Evolutionary conservation across 2,113 vertebrate species (phyloP).

Genomic region (Chamaea fasciata): DNA sequence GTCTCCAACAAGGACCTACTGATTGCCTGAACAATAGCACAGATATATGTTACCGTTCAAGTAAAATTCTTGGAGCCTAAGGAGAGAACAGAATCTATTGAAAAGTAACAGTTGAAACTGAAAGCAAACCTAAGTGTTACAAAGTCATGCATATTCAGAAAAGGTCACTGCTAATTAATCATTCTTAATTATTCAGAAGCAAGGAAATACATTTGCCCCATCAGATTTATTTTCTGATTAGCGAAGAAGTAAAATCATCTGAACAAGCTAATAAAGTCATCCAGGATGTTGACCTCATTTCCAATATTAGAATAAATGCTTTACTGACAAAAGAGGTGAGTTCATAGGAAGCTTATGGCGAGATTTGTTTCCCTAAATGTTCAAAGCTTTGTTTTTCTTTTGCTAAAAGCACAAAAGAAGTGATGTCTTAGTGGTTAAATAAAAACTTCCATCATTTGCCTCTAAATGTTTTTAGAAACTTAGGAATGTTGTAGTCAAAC

Average conservation of each 20-base stretch:
- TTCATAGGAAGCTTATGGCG: constrained; percentile 50
- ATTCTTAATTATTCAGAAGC: not conserved
- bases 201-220: not conserved
- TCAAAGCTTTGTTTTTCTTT: constrained; percentile 17
- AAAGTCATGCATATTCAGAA: not conserved
- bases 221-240: not conserved
- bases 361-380: constrained; percentile 1
- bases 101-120: not conserved
- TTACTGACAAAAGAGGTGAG: constrained; percentile 45
- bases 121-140: not conserved
- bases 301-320: constrained; percentile 35
- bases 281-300: constrained; percentile 53
- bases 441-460: not conserved
- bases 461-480: not conserved
- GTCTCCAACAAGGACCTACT: not conserved
- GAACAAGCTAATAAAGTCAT: constrained; percentile 38
- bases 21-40: not conserved
- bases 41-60: not conserved
- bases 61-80: not conserved
- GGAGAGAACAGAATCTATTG: not conserved
- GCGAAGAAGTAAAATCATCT: not conserved
- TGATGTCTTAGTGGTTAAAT: not conserved
- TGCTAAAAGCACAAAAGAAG: not conserved
- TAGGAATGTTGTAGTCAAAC: not conserved
- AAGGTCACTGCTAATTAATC: not conserved